A percentile compares a stretch with the other conserved stretches of the same genome.
Evolutionary conservation across 2,113 vertebrate genomes (phyloP).

Genomic region (Drymodes brunneopygia): DNA sequence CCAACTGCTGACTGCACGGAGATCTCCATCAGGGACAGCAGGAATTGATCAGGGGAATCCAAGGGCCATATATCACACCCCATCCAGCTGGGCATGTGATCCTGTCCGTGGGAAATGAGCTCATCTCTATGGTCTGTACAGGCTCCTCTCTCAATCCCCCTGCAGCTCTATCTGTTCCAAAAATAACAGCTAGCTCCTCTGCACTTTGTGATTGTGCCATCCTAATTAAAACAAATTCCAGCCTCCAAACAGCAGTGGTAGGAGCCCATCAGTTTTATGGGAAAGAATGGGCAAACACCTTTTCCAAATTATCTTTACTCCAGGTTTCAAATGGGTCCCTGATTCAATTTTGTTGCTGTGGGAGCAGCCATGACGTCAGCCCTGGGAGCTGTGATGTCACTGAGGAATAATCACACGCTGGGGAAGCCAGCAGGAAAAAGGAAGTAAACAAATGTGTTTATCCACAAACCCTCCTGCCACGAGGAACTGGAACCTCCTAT

Average conservation of each 20-base stretch:
- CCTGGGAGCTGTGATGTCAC: constrained; percentile 19
- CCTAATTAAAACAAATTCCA: constrained; percentile 42
- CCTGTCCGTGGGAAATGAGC: background rate
- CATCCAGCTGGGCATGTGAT: background rate
- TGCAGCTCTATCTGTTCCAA: constrained; percentile 28
- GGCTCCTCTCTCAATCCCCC: background rate
- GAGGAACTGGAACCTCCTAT: constrained; percentile 6
- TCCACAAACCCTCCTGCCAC: constrained; percentile 19
- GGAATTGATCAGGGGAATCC: background rate
- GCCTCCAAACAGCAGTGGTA: background rate
- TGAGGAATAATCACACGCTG: background rate
- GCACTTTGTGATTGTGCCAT: constrained; percentile 43
- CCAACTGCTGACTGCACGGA: background rate
- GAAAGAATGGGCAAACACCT: background rate
- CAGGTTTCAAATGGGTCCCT: background rate
- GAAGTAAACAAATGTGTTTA: constrained; percentile 53
- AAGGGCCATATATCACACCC: background rate
- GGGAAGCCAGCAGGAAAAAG: constrained; percentile 10
- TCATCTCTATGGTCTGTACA: background rate
- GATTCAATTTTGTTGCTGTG: background rate
- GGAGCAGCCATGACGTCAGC: constrained; percentile 33
- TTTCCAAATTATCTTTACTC: background rate
- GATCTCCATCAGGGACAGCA: background rate
- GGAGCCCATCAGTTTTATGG: background rate
- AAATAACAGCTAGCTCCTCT: constrained; percentile 48